A percentile compares a stretch with the other conserved stretches of the same genome.
These are phyloP conservation scores for Psilopsiagon aymara DNA, from an alignment of 2,113 vertebrate genomes.

Conservation along the genomic window DNA sequence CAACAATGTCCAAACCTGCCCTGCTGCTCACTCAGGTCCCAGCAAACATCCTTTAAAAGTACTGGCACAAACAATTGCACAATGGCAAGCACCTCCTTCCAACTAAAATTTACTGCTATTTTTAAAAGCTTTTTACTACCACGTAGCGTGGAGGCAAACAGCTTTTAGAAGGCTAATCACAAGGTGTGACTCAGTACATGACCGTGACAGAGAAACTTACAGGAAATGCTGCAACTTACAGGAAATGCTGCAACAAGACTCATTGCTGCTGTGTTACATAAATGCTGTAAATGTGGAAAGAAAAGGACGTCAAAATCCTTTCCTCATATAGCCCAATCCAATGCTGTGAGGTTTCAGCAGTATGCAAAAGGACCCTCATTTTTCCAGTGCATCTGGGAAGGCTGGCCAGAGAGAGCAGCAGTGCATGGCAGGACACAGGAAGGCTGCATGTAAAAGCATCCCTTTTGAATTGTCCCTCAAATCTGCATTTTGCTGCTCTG, in stretches of 20 bases:
- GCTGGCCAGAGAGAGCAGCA: neutral
- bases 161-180: neutral
- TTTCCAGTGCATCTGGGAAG: neutral
- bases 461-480: neutral
- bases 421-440: neutral
- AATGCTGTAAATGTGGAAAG: neutral
- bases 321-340: neutral
- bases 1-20: neutral
- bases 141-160: neutral
- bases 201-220: accelerated
- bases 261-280: neutral
- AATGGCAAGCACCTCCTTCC: neutral
- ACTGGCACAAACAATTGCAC: neutral
- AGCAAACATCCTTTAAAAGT: neutral
- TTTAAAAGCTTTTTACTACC: neutral
- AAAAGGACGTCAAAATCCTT: neutral
- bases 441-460: accelerated
- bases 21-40: neutral
- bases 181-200: neutral
- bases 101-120: neutral
- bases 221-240: accelerated
- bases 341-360: neutral
- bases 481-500: neutral
- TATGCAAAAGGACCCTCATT: neutral
- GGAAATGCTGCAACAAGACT: neutral